Evolutionary conservation across 2,888 invertebrate species (phyloP).

Genomic region (Eilema sororculum): DNA sequence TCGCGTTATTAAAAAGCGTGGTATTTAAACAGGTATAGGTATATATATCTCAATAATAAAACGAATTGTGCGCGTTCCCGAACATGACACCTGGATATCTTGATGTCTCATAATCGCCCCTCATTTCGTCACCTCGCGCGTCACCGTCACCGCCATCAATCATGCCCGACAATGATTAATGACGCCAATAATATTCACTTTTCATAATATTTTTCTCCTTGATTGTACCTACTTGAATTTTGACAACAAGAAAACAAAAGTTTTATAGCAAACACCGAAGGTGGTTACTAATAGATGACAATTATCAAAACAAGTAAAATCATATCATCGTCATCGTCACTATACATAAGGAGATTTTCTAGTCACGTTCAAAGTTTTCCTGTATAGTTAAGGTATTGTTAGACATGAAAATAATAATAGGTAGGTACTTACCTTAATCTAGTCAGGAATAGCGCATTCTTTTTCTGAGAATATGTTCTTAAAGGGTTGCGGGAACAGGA

Average conservation of each 20-base stretch:
- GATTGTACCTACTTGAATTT: slow-evolving; percentile 16
- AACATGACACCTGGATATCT: slow-evolving; percentile 34
- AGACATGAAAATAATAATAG: no score
- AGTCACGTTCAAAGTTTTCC: no score
- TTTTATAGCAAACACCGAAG: not conserved
- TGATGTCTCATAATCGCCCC: slow-evolving; percentile 44
- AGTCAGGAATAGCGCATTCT: no score
- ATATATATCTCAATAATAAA: slow-evolving; percentile 2
- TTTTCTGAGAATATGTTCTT: no score
- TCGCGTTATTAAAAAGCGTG: not conserved
- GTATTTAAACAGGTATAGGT: not conserved
- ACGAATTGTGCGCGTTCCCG: not conserved
- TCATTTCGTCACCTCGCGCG: slow-evolving; percentile 37
- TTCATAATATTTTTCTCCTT: slow-evolving; percentile 45
- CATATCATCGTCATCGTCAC: not conserved
- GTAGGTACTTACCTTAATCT: no score
- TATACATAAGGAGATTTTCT: no score
- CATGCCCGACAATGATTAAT: slow-evolving; percentile 61
- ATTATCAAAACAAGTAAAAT: not conserved
- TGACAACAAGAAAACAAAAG: not conserved
- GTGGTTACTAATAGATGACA: no score
- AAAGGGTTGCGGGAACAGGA: no score
- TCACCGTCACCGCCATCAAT: slow-evolving; percentile 57
- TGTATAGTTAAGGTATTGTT: no score
- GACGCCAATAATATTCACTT: slow-evolving; percentile 50